Conservation (phyloP, 2,113 vertebrate genomes). For the Otis tarda region DNA sequence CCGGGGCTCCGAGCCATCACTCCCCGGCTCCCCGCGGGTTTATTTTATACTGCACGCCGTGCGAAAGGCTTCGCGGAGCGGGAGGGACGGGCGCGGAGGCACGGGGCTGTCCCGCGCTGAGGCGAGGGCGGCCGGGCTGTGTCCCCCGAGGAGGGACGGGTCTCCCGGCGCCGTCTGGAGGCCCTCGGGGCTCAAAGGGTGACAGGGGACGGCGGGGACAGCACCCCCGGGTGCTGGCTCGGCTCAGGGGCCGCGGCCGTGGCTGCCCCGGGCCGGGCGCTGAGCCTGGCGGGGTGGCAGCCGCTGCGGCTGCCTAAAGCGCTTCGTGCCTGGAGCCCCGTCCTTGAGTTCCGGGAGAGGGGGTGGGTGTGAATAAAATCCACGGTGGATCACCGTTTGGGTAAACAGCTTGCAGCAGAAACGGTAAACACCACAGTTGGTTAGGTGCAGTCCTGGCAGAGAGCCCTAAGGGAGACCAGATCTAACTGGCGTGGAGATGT, state of each 20-base stretch:
- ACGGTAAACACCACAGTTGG: rapidly evolving
- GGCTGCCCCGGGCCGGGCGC: too few species aligned
- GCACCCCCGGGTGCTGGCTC: neutral
- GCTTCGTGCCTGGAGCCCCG: rapidly evolving
- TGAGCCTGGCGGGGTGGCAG: neutral
- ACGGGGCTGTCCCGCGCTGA: neutral
- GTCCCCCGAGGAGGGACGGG: rapidly evolving
- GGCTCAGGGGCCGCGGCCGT: too few species aligned
- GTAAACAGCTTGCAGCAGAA: neutral
- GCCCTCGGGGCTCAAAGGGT: neutral
- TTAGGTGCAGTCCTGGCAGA: neutral
- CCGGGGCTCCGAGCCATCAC: rapidly evolving
- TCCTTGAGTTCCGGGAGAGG: neutral
- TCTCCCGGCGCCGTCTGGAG: rapidly evolving
- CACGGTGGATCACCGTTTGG: rapidly evolving
- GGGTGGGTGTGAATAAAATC: neutral
- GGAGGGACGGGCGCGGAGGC: neutral
- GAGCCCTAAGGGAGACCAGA: neutral
- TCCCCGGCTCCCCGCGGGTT: neutral
- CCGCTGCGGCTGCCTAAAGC: rapidly evolving
- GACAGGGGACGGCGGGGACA: neutral
- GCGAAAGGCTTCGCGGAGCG: neutral
- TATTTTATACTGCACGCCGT: neutral
- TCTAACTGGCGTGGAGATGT: rapidly evolving
- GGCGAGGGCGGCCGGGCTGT: neutral